Percentiles rank a stretch among this genome's conserved stretches.
Conservation (phyloP, 2,797 vertebrate species). For the Emys orbicularis region DNA sequence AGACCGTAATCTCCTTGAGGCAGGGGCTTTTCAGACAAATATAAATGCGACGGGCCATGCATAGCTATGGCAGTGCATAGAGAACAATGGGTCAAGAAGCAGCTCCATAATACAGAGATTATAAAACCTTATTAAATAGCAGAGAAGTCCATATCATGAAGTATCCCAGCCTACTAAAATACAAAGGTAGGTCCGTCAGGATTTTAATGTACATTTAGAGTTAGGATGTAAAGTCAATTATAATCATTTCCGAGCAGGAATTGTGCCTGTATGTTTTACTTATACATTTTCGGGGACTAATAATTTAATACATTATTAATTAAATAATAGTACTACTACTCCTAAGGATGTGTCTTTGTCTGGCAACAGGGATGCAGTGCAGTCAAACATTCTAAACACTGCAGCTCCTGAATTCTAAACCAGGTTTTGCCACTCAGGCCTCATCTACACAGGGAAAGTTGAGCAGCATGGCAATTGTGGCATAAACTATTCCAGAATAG, state of each 20-base stretch:
- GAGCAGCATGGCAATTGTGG: background rate
- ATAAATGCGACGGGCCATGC: background rate
- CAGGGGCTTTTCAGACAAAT: background rate
- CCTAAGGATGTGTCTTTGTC: rapidly evolving
- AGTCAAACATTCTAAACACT: background rate
- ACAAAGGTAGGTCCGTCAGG: rapidly evolving
- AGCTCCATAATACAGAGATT: rapidly evolving
- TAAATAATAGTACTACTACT: rapidly evolving
- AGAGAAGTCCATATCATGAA: background rate
- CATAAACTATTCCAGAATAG: background rate
- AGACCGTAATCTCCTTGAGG: background rate
- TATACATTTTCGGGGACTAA: rapidly evolving
- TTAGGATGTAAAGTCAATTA: rapidly evolving
- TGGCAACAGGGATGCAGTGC: background rate
- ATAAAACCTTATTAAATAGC: background rate
- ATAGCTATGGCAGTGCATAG: background rate
- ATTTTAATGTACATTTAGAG: rapidly evolving
- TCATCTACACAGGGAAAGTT: background rate
- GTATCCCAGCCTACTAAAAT: background rate
- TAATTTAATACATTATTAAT: background rate
- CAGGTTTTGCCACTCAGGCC: background rate
- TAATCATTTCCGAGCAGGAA: rapidly evolving
- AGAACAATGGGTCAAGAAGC: background rate
- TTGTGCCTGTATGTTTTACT: background rate
- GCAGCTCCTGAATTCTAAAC: background rate